Evolutionary conservation across 2,888 invertebrate genomes (phyloP), one percentile per base, ranked within the genome.

Genomic region (Microctonus aethiopoides): DNA sequence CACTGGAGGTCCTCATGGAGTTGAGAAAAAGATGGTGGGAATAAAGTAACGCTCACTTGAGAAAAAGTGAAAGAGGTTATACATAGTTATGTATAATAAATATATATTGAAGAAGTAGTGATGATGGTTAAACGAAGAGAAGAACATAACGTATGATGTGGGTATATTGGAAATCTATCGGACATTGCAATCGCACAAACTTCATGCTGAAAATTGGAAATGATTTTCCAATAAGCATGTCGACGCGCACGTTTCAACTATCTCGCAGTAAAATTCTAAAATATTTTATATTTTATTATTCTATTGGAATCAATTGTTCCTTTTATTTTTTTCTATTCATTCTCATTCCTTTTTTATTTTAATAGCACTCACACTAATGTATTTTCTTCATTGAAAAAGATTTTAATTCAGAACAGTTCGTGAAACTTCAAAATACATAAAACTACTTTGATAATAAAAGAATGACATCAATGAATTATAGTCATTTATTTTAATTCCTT

Each of bases 211-310:
- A 59, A 26, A 74, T 71, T 73, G 64, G 69, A 77, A 78, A 79
- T 78, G 78, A 78, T 78, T 80, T 80, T 80, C 79, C 79, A 77
- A 80, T 80, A 78, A 75, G 74, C 62, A 72, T 70, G 65, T 51
- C 34, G 32, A 2, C 10, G 24, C 34, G 36, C 20, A 22, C n/a
- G 16, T 46, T 22, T n/a, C 54, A 54, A 62, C 2, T 29, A 11
- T 1, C 4, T 13, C 10, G 24, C 34, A 20, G 41, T 39, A 56
- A 36, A 13, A 26, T 36, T 56, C 10, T 2, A n/a, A n/a, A n/a
- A n/a, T 65, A 54, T 39, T 34, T 16, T 22, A 51, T 34, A n/a
- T 34, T 51, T 36, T 20, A 22, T 59, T 59, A 10, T 41, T 46
- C 36, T 29, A 16, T 16, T 46, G 11, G 6, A 13, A 26, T 52